These are phyloP conservation scores for Heliconius congener DNA, from an alignment of 1,140 invertebrate genomes.

Conservation along the genomic window DNA sequence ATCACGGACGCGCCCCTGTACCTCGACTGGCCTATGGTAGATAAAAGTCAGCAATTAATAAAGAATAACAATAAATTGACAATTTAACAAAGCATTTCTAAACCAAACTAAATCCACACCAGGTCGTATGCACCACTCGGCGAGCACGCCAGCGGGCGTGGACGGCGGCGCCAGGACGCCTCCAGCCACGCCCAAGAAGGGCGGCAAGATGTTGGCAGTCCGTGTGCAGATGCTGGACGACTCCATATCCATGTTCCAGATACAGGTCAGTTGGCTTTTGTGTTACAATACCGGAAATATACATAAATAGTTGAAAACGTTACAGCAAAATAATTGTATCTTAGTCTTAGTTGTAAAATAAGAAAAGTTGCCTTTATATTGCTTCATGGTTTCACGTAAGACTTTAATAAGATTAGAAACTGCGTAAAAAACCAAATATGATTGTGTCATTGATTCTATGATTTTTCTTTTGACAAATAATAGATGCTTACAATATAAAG, in stretches of 20 bases:
- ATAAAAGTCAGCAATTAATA: too few relatives aligned
- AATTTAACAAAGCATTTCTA: background rate
- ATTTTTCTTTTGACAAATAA: background rate
- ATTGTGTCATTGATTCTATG: too few relatives aligned
- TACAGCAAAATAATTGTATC: too few relatives aligned
- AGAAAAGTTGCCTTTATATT: too few relatives aligned
- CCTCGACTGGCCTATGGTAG: too few relatives aligned
- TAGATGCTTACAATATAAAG: too few relatives aligned
- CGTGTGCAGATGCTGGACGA: conserved; percentile 94
- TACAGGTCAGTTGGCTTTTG: conserved; percentile 84
- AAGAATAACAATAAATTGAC: background rate
- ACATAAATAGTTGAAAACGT: background rate
- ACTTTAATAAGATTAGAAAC: too few relatives aligned
- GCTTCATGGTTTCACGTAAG: too few relatives aligned
- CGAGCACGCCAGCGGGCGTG: conserved; percentile 91
- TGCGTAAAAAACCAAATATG: too few relatives aligned
- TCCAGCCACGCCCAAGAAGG: conserved; percentile 88
- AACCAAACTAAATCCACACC: background rate
- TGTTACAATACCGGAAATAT: background rate
- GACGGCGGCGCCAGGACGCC: conserved; percentile 86
- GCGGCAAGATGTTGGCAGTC: conserved; percentile 93
- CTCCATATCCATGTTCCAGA: conserved; percentile 93
- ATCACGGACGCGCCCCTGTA: too few relatives aligned
- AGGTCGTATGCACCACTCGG: conserved; percentile 89
- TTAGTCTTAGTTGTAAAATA: background rate